These are phyloP conservation scores for Trachythela sp. DNA, from an alignment of 64 coral and sea anemone species.

Conservation along the genomic window DNA sequence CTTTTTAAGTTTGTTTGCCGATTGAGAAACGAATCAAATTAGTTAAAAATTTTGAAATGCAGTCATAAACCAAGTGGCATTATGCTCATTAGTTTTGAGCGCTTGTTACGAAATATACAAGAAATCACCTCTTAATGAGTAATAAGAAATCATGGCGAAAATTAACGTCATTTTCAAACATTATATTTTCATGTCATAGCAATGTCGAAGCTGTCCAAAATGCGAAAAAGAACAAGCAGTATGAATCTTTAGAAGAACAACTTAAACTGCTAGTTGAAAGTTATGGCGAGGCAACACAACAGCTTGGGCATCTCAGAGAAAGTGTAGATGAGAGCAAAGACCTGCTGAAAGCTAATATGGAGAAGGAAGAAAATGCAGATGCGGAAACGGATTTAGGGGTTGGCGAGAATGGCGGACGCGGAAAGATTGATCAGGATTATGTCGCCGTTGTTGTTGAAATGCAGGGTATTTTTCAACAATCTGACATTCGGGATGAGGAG, in stretches of 20 bases:
- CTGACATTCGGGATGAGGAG: background rate
- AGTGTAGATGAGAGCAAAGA: slow-evolving; percentile 4
- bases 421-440: background rate
- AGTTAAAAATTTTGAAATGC: too few relatives aligned
- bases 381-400: background rate
- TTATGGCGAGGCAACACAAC: background rate
- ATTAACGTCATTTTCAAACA: too few relatives aligned
- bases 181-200: too few relatives aligned
- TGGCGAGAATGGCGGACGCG: background rate
- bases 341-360: background rate
- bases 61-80: too few relatives aligned
- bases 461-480: background rate
- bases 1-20: too few relatives aligned
- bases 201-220: background rate
- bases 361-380: background rate
- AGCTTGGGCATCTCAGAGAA: background rate
- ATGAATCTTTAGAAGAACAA: background rate
- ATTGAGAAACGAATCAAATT: too few relatives aligned
- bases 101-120: too few relatives aligned
- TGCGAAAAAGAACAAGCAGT: background rate
- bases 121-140: too few relatives aligned
- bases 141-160: too few relatives aligned
- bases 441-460: background rate
- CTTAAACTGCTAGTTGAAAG: background rate
- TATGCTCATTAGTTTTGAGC: too few relatives aligned